Base-by-base conservation (phyloP, 2,888 invertebrate species). In the Calliscelio sp. region DNA sequence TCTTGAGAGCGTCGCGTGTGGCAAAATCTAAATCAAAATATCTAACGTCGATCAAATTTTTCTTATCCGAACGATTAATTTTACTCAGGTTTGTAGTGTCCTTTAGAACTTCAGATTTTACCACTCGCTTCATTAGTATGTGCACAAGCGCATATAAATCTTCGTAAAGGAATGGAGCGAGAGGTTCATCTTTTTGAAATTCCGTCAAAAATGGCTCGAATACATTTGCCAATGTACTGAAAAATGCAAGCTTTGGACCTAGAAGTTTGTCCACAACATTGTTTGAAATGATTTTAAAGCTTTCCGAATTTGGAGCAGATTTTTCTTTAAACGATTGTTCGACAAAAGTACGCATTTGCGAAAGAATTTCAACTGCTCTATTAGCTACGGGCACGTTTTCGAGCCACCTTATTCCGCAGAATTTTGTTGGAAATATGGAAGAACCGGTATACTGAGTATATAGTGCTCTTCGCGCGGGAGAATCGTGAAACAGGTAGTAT, bases 361-460 rank as follows among this genome's bases (percentile, higher is more conserved):
- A 81, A 16, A 86, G 63, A 44, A 88, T 82, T 14, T 74, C 59
- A 16, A 78, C 4, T n/a, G 86, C 87, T 65, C 85, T 77, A 25
- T 85, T 46, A 35, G 80, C 85, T 20, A 85, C 83, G 16, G 32
- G 24, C 24, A 16, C 81, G 77, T 88, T 89, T 73, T 89, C 88
- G 4, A 88, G 57, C 89, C 89, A 89, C 49, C 87, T 61, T 11
- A 82, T 68, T 8, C 84, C 81, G 57, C 87, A 88, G 51, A 86
- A 91, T 63, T 90, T 89, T 35, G 87, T 38, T 0, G 89, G 90
- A 65, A 90, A 87, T 24, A 71, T n/a, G 25, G 59, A 32, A 35
- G 65, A 85, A 10, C 73, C 78, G 7, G 88, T 84, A 44, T 81
- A 57, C 18, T 46, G 35, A 1, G 73, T 85, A 66, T 87, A 91